A percentile compares a stretch with the other conserved stretches of the same genome.
Conservation (phyloP, 2,797 vertebrate genomes). For the Sebastes baramenuke region DNA sequence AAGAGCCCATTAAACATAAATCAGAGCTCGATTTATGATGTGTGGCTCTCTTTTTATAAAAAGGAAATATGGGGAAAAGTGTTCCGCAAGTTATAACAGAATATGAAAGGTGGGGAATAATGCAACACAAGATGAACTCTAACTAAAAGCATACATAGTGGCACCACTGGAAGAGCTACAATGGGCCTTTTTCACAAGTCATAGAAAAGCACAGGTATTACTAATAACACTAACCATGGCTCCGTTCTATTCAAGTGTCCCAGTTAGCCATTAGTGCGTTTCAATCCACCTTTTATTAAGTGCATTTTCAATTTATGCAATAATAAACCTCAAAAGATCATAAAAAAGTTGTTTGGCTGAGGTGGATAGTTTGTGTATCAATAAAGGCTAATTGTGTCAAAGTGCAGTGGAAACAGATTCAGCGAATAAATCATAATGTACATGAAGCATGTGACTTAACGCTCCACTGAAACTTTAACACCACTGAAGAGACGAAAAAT, state of each 20-base stretch:
- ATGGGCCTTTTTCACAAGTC: too few relatives aligned
- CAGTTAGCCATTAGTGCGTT: background rate
- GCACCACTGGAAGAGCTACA: background rate
- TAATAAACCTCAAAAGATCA: background rate
- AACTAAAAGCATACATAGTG: background rate
- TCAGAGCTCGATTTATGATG: constrained; percentile 34
- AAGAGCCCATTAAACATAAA: constrained; percentile 56
- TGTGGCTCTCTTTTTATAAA: constrained; percentile 2
- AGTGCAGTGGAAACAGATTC: background rate
- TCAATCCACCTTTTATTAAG: background rate
- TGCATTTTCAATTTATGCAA: background rate
- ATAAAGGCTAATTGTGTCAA: background rate
- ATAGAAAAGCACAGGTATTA: background rate
- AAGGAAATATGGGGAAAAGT: constrained; percentile 1
- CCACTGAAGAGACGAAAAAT: too few relatives aligned
- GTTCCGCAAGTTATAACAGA: background rate
- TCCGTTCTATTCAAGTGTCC: background rate
- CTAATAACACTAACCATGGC: background rate
- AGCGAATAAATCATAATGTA: background rate
- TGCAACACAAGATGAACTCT: background rate
- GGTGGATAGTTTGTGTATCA: background rate
- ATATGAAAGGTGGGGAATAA: background rate
- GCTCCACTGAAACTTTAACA: too few relatives aligned
- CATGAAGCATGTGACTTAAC: background rate
- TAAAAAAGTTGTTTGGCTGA: background rate